Evolutionary conservation across 2,113 vertebrate species (phyloP).

Genomic region (Parus major): DNA sequence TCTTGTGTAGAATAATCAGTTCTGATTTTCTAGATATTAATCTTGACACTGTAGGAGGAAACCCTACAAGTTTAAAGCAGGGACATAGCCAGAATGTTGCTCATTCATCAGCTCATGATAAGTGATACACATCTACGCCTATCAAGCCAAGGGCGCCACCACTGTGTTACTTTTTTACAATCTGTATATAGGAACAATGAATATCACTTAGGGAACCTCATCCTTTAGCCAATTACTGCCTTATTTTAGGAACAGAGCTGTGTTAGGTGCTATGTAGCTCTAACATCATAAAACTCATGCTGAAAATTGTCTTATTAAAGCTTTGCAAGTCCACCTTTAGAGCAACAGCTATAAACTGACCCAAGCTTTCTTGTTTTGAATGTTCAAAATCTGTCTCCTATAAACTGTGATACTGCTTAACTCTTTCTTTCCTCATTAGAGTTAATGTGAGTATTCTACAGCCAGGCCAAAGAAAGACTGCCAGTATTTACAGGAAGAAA

Average conservation of each 20-base stretch:
- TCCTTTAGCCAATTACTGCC: not conserved
- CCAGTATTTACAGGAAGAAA: not conserved
- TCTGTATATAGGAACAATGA: not conserved
- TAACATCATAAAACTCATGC: not conserved
- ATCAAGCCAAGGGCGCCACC: not conserved
- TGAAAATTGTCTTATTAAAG: not conserved
- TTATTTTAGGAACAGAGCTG: not conserved
- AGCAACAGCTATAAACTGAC: not conserved
- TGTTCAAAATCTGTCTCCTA: not conserved
- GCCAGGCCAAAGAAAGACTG: not conserved
- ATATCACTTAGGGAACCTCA: not conserved
- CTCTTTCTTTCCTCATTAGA: not conserved
- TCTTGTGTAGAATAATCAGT: not conserved
- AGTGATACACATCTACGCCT: not conserved
- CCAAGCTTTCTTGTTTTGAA: not conserved
- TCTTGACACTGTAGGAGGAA: not conserved
- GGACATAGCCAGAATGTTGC: not conserved
- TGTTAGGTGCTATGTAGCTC: not conserved
- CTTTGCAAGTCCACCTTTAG: not conserved
- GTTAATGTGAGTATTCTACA: not conserved
- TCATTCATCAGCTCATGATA: not conserved
- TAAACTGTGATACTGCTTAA: not conserved
- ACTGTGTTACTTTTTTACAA: not conserved
- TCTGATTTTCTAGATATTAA: not conserved
- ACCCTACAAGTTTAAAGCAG: not conserved